Evolutionary conservation across 2,888 invertebrate species (phyloP), one percentile per base, ranked within the genome.

Genomic region (Exephanes ischioxanthus): DNA sequence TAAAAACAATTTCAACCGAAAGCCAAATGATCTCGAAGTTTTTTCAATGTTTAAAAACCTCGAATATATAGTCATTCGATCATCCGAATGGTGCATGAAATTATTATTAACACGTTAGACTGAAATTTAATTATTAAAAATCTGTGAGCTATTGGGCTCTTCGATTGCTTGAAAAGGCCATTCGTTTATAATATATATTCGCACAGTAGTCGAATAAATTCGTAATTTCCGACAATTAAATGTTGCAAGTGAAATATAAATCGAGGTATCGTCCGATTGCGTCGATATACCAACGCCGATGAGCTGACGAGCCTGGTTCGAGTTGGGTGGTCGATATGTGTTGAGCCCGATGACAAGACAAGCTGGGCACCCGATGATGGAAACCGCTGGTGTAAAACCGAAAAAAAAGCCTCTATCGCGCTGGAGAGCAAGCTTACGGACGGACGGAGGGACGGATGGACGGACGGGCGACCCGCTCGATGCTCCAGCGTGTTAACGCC

Each of bases 401-500:
- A 83, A 75, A 76, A 76, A 71, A 76, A 77, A 73, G 14, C 48
- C 75, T 70, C n/a, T 16, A 58, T 6, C 41, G 26, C 70, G 14
- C 22, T 37, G 48, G 71, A 72, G 71, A 71, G 7, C 55, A 53
- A 26, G 48, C 48, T 58, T 16, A 70, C 58, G 70, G 16, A 77
- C 37, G 58, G 70, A 51, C 76, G 80, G 80, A 73, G 79, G 71
- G 70, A 75, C 66, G 58, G 70, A 71, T 51, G 68, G 75, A 63
- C 41, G 58, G 68, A 72, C 78, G 33, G 19, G 58, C 73, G 66
- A 67, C 53, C 81, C 41, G 58, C 68, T 48, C 63, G 68, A 26
- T 70, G 71, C 80, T 83, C 72, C 63, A 45, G 72, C 85, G 63
- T 45, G 45, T 81, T 86, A 85, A 83, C 83, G 73, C 80, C 68